Evolutionary conservation across 2,113 vertebrate species (phyloP), one percentile per base, ranked within the genome.

Genomic region (Oophaga pumilio): DNA sequence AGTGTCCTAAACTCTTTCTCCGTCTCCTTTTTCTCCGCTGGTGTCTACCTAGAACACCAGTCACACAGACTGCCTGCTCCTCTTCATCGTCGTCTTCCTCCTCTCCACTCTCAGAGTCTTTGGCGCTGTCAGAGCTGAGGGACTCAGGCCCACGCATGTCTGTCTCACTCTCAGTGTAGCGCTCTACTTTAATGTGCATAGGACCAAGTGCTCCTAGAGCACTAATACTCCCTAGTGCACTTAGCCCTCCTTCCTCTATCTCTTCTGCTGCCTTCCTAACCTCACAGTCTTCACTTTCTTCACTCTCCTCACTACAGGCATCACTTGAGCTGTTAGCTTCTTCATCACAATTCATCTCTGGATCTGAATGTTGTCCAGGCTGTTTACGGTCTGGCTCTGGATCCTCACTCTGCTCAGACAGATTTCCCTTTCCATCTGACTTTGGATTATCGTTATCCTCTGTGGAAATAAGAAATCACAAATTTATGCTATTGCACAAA

Each of bases 181-280:
- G 97, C 93, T 99, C 98, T 77, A 98, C 98, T 93, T 99, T 99
- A 91, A 99, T 99, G 90, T 97, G 98, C 93, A 98, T 97, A 20
- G 97, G 96, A n/a, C 96, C 96, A 85, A 98, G 94, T 50, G 94
- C 93, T 76, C 79, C 86, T 9, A 87, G 49, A 57, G 86, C 57
- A 33, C 57, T 43, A 87, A 87, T 87, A 60, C 79, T 81, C 24
- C 86, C 86, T 49, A 87, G 18, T 15, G 79, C 68, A 64, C 57
- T 26, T 57, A 87, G 20, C 8, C 86, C 79, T 60, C 95, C 91
- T 90, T 95, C 97, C 8, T 83, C 87, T 24, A 90, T 94, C 93
- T 90, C 94, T 93, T 95, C 97, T 4, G 91, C 93, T 89, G 92
- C 96, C 94, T 95, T 95, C 88, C 97, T 95, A 56, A 91, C 94